phyloP scores from a whole-genome alignment of 2,113 vertebrate genomes.

The Patagioenas fasciata region DNA sequence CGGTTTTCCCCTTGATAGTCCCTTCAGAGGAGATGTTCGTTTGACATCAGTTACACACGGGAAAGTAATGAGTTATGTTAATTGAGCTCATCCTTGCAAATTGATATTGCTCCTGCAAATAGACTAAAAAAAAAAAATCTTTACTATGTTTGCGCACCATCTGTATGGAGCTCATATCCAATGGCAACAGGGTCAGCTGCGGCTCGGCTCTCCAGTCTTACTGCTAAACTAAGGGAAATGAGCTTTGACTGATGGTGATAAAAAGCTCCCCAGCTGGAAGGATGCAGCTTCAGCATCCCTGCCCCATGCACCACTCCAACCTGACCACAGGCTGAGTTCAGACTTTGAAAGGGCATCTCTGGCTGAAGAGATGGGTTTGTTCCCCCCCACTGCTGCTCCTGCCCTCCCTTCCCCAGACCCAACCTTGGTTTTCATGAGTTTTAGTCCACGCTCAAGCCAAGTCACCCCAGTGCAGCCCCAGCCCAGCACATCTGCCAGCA shows the following conservation, averaged over 20 bases:
- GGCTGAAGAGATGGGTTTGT: rapidly evolving
- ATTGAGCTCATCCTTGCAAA: background rate
- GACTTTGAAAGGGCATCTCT: rapidly evolving
- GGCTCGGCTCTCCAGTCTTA: background rate
- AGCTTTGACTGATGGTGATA: background rate
- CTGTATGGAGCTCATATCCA: background rate
- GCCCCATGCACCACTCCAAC: background rate
- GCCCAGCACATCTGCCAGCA: background rate
- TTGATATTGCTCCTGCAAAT: background rate
- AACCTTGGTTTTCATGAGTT: background rate
- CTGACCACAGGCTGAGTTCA: background rate
- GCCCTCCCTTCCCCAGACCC: background rate
- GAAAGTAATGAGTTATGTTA: background rate
- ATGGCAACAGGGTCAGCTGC: background rate
- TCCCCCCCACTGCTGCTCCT: background rate
- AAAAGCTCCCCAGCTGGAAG: background rate
- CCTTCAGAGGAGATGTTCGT: background rate
- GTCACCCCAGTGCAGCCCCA: background rate
- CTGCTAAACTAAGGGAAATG: background rate
- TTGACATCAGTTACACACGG: background rate
- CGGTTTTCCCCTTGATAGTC: background rate
- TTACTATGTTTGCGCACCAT: background rate
- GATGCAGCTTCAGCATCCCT: background rate
- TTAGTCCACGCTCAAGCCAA: rapidly evolving
- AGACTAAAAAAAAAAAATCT: background rate